Base-by-base conservation (phyloP, 1,140 invertebrate genomes). In the Drosophila tani region DNA sequence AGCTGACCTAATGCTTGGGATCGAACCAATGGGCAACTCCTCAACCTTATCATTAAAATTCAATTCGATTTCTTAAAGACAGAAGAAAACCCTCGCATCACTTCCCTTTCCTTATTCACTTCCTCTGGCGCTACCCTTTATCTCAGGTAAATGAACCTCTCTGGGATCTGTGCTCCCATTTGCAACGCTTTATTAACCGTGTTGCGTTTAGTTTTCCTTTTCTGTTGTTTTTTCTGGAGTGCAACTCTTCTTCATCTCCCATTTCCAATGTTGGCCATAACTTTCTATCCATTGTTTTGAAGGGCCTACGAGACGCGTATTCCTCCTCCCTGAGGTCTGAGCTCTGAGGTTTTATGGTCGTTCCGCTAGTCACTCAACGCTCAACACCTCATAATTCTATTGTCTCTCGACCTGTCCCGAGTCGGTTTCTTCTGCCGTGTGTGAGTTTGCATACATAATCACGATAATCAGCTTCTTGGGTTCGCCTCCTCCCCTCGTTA, bases 331-430 rank as follows among this genome's bases (percentile, higher is more conserved):
- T 17, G 27, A 29, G 27, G 35, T 2, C 38, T 70, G 64, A 58
- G 55, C 21, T 24, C 21, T 24, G 21, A 24, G 64, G 75, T 83
- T 79, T 76, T 60, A 68, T 67, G 64, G 41, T 51, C 78, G 70
- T 88, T 88, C 81, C 85, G 85, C 85, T 88, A 90, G 78, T 85
- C 85, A 88, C 64, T 77, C 79, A 70, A 60, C 85, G 69, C 60
- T 88, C 84, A 91, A 90, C 85, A 88, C 85, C 85, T 88, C 85
- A 91, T 88, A 88, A 88, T 88, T 88, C 85, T 82, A 88, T 88
- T 88, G 85, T 88, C 81, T 90, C 84, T 82, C 81, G 81, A 79
- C 73, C 84, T 78, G 65, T 78, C 53, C 43, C 46, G 43, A 5
- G 43, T 62, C 17, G 47, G 49, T 41, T 43, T 68, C 47, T 59